These are phyloP conservation scores for Aurelia aurita DNA, from an alignment of 30 jellyfish, hydroid and myxozoan genomes.

Conservation along the genomic window DNA sequence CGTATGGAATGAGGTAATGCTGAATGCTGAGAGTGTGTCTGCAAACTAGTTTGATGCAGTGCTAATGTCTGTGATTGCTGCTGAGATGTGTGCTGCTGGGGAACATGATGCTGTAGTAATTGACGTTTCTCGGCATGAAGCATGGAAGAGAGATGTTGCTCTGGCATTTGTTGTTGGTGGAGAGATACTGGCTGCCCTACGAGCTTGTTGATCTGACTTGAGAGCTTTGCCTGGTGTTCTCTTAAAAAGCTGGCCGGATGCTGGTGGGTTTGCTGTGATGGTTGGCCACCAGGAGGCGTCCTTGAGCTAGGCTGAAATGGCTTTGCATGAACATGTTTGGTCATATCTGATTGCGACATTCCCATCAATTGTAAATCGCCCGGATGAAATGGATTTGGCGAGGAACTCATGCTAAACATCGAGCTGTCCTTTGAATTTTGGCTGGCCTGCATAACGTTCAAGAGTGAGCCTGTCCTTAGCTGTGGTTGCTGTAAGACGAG, in stretches of 20 bases:
- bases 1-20: conserved; percentile 49
- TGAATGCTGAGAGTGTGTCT: conserved; percentile 40
- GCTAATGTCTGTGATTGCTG: conserved; percentile 25
- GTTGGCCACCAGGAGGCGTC: conserved; percentile 89
- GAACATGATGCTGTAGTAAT: conserved; percentile 29
- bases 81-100: conserved; percentile 42
- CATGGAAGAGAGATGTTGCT: conserved; percentile 38
- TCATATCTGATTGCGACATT: conserved; percentile 78
- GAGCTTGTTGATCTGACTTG: conserved; percentile 47
- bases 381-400: conserved; percentile 65
- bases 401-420: conserved; percentile 59
- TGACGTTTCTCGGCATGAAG: conserved; percentile 56
- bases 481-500: conserved; percentile 77
- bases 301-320: conserved; percentile 98
- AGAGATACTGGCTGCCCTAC: conserved; percentile 40
- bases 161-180: conserved; percentile 62
- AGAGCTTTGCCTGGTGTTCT: conserved; percentile 59
- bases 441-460: conserved; percentile 56
- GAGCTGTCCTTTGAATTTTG: conserved; percentile 54
- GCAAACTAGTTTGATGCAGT: conserved; percentile 64
- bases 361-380: conserved; percentile 54
- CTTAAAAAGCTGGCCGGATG: conserved; percentile 66
- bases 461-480: conserved; percentile 62
- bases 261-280: conserved; percentile 60
- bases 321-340: conserved; percentile 95